Conservation (phyloP, 2,888 invertebrate species). For the Tridacna gigas region DNA sequence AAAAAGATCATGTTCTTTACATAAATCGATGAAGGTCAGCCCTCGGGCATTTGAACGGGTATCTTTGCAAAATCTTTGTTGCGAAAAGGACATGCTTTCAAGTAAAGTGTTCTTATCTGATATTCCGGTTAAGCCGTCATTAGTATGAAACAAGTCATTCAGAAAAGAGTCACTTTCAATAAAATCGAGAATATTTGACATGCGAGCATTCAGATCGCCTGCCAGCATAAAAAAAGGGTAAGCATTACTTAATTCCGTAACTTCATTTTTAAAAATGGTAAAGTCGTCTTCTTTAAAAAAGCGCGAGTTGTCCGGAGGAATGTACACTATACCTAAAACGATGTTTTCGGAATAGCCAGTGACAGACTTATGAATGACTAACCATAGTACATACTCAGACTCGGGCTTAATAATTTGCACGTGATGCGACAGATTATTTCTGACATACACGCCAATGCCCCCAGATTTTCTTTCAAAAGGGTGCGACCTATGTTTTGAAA, state of each 20-base stretch:
- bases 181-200: slow-evolving; percentile 16
- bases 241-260: neutral
- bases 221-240: neutral
- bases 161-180: slow-evolving; percentile 20
- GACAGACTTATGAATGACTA: neutral
- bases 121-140: slow-evolving; percentile 1
- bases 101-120: neutral
- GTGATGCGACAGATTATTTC: neutral
- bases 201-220: slow-evolving; percentile 6
- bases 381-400: slow-evolving; percentile 5
- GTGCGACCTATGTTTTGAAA: neutral
- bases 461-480: slow-evolving; percentile 7
- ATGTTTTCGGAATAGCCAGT: neutral
- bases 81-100: neutral
- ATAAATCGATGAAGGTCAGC: neutral
- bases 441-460: slow-evolving; percentile 6
- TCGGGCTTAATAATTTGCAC: neutral
- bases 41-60: slow-evolving; percentile 12
- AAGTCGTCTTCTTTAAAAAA: neutral
- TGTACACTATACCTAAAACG: neutral
- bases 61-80: neutral
- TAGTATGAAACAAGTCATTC: slow-evolving; percentile 22
- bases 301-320: neutral
- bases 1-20: neutral
- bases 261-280: neutral